Base-by-base conservation (phyloP, 1,140 invertebrate genomes). In the Mactra quadrangularis region DNA sequence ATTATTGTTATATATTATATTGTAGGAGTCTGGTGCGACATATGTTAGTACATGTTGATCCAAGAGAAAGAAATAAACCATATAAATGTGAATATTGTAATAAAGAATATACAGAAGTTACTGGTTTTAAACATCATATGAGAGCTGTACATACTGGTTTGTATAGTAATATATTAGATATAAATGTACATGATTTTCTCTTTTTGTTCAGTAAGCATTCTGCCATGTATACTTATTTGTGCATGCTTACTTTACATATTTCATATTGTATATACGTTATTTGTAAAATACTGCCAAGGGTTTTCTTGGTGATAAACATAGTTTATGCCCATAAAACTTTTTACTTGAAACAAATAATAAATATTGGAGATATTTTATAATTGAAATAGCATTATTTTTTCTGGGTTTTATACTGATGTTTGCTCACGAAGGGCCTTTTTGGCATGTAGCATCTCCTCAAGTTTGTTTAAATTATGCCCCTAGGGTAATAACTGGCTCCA, bases 51-150 rank as follows among this genome's bases (percentile, higher is more conserved):
- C 79, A 82, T 31, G 62, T 82, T 27, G 79, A 82, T 25, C 68
- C 70, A 0, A 82, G 70, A 57, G 70, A 62, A n/a, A 33, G 79
- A 45, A 35, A 45, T 3, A 82, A 82, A 31, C 79, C 79, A 19
- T 82, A 82, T 38, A 82, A 82, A 47, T 82, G 79, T 47, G 59
- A 82, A 33, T 82, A 62, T 38, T 82, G 79, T 53, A 68, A 68
- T 6, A 82, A 82, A 31, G 79, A 82, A 33, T 82, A 82, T 31
- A 82, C 79, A 55, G 79, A 82, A 29, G 79, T 82, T 7, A 82
- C 79, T 11, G 79, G 79, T 27, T 82, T 64, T 45, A 82, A 82
- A 47, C 79, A 82, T 45, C 79, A 82, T 38, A 64, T 82, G 68
- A 41, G 79, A 45, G 33, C 79, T 66, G 79, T 82, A 35, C 79